Conservation (phyloP, 2,797 vertebrate genomes). For the Cryptoblepharus egeriae region DNA sequence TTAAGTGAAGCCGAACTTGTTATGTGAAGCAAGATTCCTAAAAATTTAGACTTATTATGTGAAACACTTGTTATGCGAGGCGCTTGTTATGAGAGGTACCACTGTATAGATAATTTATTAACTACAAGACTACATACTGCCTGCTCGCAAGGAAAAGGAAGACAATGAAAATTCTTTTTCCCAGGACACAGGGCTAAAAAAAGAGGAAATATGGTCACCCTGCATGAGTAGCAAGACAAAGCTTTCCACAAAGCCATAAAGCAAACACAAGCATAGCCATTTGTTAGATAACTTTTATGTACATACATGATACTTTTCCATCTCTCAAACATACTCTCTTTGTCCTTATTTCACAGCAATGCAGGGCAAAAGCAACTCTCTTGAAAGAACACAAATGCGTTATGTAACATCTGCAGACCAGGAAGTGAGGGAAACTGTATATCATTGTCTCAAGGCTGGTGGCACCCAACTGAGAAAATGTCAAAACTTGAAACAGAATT, state of each 20-base stretch:
- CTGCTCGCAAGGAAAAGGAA: too few relatives aligned
- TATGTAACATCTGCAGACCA: neutral
- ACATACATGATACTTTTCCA: neutral
- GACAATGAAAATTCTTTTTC: too few relatives aligned
- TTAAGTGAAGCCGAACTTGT: too few relatives aligned
- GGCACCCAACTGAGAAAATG: neutral
- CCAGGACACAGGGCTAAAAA: too few relatives aligned
- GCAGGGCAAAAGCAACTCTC: constrained; percentile 4
- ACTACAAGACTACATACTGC: too few relatives aligned
- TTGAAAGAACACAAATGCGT: neutral
- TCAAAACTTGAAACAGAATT: neutral
- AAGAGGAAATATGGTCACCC: too few relatives aligned
- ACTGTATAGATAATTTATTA: too few relatives aligned
- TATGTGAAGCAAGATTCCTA: too few relatives aligned
- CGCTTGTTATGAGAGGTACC: too few relatives aligned
- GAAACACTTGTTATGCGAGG: too few relatives aligned
- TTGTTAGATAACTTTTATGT: neutral
- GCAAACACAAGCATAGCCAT: constrained; percentile 5
- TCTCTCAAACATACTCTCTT: neutral
- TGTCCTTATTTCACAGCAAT: neutral
- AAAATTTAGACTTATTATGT: too few relatives aligned
- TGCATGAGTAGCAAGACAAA: neutral
- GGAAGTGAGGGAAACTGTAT: neutral
- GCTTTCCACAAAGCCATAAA: neutral
- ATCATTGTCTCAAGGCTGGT: neutral